Evolutionary conservation across 23 tunicate species (phyloP).

Genomic region (Trididemnum nubilum): DNA sequence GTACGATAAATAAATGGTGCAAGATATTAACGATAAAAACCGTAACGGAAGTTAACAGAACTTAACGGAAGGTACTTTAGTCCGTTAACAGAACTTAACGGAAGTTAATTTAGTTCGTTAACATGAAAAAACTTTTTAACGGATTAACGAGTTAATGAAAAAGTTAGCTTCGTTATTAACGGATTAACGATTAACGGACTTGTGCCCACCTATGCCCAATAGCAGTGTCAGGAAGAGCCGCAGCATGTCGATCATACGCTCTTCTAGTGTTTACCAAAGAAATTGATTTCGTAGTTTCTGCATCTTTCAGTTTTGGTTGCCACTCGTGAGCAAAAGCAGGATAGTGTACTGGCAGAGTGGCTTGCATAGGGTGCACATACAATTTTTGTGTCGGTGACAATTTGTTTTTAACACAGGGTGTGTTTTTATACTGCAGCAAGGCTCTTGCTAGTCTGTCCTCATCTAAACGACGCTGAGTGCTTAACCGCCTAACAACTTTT

Average conservation of each 20-base stretch:
- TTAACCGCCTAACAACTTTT: background rate
- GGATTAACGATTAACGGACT: too few relatives aligned
- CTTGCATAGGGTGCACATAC: background rate
- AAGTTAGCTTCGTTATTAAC: too few relatives aligned
- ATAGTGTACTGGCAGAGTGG: background rate
- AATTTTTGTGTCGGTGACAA: background rate
- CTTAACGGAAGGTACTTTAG: too few relatives aligned
- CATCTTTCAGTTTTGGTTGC: background rate
- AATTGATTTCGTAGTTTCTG: background rate
- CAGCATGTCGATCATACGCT: background rate
- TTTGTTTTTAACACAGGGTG: background rate
- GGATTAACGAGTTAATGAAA: too few relatives aligned
- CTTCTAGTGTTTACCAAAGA: background rate
- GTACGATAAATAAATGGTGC: too few relatives aligned
- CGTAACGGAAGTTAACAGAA: too few relatives aligned
- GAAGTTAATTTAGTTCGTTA: too few relatives aligned
- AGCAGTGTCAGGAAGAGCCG: background rate
- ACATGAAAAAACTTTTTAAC: too few relatives aligned
- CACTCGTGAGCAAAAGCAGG: constrained; percentile 8
- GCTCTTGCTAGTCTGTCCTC: constrained; percentile 9
- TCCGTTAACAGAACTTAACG: too few relatives aligned
- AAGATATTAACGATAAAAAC: too few relatives aligned
- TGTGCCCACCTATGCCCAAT: too few relatives aligned
- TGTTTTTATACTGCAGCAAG: background rate
- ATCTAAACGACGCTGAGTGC: background rate